These are phyloP conservation scores for Babyrousa celebensis DNA, from an alignment of 2,797 vertebrate species.

Conservation along the genomic window DNA sequence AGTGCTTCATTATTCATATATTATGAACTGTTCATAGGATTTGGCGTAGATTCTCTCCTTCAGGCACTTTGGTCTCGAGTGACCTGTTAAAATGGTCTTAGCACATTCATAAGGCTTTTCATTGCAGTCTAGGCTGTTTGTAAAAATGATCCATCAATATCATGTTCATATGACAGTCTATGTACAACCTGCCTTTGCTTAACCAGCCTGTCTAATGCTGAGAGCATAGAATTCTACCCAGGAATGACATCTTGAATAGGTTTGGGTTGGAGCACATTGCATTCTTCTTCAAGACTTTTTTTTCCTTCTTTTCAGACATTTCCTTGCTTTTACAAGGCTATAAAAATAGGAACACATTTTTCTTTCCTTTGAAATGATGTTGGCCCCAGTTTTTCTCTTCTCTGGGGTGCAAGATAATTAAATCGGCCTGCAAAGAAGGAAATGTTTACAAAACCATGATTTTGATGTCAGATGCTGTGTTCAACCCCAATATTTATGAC, in stretches of 20 bases:
- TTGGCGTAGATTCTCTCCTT: slow-evolving; percentile 87
- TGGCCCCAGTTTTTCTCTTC: slow-evolving; percentile 81
- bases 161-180: slow-evolving; percentile 87
- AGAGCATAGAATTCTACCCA: slow-evolving; percentile 84
- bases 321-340: slow-evolving; percentile 86
- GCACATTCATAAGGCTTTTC: slow-evolving; percentile 90
- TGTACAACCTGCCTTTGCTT: slow-evolving; percentile 84
- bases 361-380: slow-evolving; percentile 80
- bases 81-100: slow-evolving; percentile 90
- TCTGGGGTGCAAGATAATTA: slow-evolving; percentile 69
- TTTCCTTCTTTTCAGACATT: slow-evolving; percentile 81
- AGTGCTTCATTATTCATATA: slow-evolving; percentile 89
- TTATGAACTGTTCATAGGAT: slow-evolving; percentile 78
- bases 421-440: slow-evolving; percentile 73
- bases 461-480: slow-evolving; percentile 75
- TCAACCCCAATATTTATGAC: slow-evolving; percentile 66
- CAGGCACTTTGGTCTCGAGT: slow-evolving; percentile 89
- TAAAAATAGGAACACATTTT: slow-evolving; percentile 87
- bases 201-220: slow-evolving; percentile 80
- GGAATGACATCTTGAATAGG: slow-evolving; percentile 90
- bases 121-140: slow-evolving; percentile 88
- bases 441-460: slow-evolving; percentile 84
- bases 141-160: slow-evolving; percentile 90
- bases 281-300: slow-evolving; percentile 84
- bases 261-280: slow-evolving; percentile 85